Evolutionary conservation across 37 sponge, comb jelly and placozoan genomes (phyloP), one percentile per base, ranked within the genome.

Genomic region (Amphimedon queenslandica): DNA sequence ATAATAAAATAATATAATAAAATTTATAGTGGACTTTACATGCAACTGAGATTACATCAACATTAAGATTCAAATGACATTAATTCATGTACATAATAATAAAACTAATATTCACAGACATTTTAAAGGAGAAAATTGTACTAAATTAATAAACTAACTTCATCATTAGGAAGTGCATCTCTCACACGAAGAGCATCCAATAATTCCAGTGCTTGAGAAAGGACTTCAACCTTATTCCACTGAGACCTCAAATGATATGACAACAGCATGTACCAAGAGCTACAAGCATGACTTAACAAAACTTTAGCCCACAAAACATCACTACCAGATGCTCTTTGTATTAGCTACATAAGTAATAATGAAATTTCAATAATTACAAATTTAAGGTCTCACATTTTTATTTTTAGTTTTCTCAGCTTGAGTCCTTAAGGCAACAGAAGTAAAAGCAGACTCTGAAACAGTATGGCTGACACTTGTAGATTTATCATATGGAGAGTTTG

Each of bases 141-240:
- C 13, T 47, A 47, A 47, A 13, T 47, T 18, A 47, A 47, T 18
- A 8, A 47, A 25, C n/a, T n/a, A 41, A 86, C 86, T 75, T 86
- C 86, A 69, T 86, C 86, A 35, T 41, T 57, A 42, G 86, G 80
- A 27, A 79, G 74, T 0, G 75, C 69, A 0, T 79, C 33, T 64
- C 56, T 69, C 57, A 67, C 65, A 32, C 81, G 69, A 71, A 80
- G 76, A 57, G 71, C 63, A 37, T 76, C 89, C 13, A 80, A 71
- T 16, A 88, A 64, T 33, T 89, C 73, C 57, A 84, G 28, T 18
- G 82, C 91, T 25, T 82, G 67, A 55, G 73, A 51, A 24, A 90
- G 58, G 20, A 82, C 86, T 2, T 66, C 82, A 38, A 77, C 73
- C 78, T 82, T 85, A 77, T 85, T 90, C 86, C 86, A 90, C 34